Percentiles rank a stretch among this genome's conserved stretches.
Evolutionary conservation across 2,888 invertebrate species (phyloP).

Genomic region (Hemistola chrysoprasaria): DNA sequence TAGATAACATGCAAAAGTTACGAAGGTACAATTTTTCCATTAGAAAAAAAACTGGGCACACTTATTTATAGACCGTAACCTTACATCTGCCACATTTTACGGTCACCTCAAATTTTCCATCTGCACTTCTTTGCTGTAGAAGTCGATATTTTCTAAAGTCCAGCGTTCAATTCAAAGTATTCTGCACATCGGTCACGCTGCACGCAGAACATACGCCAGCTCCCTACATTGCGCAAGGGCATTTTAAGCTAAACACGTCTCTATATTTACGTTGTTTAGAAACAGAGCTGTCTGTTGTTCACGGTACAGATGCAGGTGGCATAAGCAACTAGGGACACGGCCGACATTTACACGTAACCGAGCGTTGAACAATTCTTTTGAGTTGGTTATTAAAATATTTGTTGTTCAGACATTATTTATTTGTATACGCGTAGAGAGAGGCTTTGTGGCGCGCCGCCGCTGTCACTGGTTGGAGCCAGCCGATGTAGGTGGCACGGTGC

Average conservation of each 20-base stretch:
- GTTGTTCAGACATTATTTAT: conserved; percentile 79
- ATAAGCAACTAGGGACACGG: conserved; percentile 49
- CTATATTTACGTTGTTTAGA: conserved; percentile 21
- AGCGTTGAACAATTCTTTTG: conserved; percentile 73
- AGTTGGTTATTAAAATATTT: conserved; percentile 81
- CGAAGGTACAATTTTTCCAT: too few relatives aligned
- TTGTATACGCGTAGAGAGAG: conserved; percentile 67
- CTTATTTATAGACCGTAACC: background rate
- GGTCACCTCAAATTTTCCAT: conserved; percentile 75
- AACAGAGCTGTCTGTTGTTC: conserved; percentile 23
- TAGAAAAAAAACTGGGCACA: too few relatives aligned
- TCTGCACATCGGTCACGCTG: conserved; percentile 72
- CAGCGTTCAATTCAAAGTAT: conserved; percentile 55
- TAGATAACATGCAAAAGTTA: too few relatives aligned
- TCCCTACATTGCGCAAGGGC: conserved; percentile 23
- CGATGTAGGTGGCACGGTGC: conserved; percentile 59
- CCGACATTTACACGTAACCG: conserved; percentile 63
- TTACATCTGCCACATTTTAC: conserved; percentile 73
- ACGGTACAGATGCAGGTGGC: conserved; percentile 48
- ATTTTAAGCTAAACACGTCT: conserved; percentile 20
- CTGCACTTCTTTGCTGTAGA: conserved; percentile 68
- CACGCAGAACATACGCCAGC: conserved; percentile 32
- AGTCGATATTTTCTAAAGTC: conserved; percentile 63
- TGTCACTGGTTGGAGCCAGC: conserved; percentile 32
- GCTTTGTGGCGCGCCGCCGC: conserved; percentile 71